Conservation (phyloP, 2,113 vertebrate genomes). For the Pao palembangensis region DNA sequence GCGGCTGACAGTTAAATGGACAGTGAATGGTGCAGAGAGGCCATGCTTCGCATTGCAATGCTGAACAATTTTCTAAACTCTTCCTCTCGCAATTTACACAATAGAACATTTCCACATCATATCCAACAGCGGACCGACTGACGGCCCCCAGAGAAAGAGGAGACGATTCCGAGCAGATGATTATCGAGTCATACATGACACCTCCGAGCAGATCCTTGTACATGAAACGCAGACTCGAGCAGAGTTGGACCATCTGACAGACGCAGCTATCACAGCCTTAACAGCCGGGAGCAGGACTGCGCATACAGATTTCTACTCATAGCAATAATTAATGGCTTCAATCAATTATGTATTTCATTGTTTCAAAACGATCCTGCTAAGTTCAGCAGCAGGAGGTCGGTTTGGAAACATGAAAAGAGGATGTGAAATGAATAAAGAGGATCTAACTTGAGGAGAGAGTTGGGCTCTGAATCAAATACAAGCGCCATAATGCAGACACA, state of each 20-base stretch:
- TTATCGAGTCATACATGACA: not conserved
- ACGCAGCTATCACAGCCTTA: not conserved
- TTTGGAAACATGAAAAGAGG: conserved; percentile 23
- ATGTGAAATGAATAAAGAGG: not conserved
- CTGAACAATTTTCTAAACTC: conserved; percentile 21
- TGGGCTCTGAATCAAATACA: too few species aligned
- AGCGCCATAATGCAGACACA: too few species aligned
- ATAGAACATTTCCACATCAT: conserved; percentile 27
- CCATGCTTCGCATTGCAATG: conserved; percentile 55
- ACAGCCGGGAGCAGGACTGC: not conserved
- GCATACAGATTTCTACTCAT: conserved; percentile 22
- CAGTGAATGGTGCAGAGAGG: conserved; percentile 12
- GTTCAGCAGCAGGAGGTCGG: conserved; percentile 11
- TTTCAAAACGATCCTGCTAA: conserved; percentile 14
- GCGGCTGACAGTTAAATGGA: conserved; percentile 44
- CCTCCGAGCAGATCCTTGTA: not conserved
- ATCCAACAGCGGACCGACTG: not conserved
- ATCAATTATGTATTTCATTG: conserved; percentile 42
- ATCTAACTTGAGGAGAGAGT: too few species aligned
- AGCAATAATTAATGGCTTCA: conserved; percentile 37
- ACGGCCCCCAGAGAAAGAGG: conserved; percentile 16
- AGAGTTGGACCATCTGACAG: not conserved
- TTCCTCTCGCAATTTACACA: conserved; percentile 17
- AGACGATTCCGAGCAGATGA: not conserved
- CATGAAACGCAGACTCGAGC: not conserved